phyloP scores from a whole-genome alignment of 2,113 vertebrate genomes.

The Ibidorhyncha struthersii region DNA sequence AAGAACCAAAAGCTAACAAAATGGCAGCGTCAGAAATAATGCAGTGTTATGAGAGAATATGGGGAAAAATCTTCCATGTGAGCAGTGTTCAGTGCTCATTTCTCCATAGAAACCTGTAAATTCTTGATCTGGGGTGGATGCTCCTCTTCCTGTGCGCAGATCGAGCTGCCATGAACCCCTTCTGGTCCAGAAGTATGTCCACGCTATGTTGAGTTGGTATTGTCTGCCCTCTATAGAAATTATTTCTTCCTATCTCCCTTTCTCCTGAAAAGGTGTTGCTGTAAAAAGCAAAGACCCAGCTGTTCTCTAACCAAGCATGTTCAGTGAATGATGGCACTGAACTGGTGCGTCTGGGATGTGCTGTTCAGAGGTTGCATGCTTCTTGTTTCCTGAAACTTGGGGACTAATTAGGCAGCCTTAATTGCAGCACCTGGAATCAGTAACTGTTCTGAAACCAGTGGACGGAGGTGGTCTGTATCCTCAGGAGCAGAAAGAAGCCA shows the following conservation, averaged over 20 bases:
- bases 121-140: not conserved
- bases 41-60: too few relatives aligned
- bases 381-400: not conserved
- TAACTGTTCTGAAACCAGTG: not conserved
- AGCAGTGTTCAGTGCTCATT: not conserved
- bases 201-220: fast-evolving
- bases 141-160: not conserved
- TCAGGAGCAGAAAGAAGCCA: not conserved
- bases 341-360: not conserved
- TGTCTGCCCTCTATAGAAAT: fast-evolving
- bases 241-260: fast-evolving
- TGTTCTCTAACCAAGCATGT: not conserved
- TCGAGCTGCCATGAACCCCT: not conserved
- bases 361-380: not conserved
- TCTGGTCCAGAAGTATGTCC: not conserved
- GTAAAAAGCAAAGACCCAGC: not conserved
- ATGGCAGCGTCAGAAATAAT: not conserved
- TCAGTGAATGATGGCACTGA: not conserved
- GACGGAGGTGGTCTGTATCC: not conserved
- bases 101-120: not conserved
- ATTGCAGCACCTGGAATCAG: not conserved
- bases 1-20: not conserved
- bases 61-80: not conserved
- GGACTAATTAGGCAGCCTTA: not conserved
- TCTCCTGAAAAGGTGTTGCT: not conserved